Conservation (phyloP, 1,140 invertebrate species). For the Hylyphantes graminicola region DNA sequence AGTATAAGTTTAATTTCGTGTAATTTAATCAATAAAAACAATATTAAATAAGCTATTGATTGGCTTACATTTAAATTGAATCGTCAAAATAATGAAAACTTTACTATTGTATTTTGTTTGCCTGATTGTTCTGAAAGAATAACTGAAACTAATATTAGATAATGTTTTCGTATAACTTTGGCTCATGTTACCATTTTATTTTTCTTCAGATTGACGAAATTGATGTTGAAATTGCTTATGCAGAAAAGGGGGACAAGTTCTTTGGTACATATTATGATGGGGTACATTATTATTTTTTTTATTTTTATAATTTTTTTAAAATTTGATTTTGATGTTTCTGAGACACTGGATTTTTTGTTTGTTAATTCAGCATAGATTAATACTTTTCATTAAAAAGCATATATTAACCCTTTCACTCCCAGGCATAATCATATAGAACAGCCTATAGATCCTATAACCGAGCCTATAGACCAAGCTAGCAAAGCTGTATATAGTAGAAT, state of each 20-base stretch:
- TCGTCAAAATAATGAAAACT: neutral
- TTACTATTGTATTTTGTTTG: neutral
- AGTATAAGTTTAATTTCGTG: too few relatives aligned
- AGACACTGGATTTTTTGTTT: neutral
- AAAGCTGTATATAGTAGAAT: too few relatives aligned
- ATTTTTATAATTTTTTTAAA: neutral
- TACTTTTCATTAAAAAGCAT: too few relatives aligned
- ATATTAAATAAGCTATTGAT: neutral
- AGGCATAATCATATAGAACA: too few relatives aligned
- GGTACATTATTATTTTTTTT: conserved; percentile 16
- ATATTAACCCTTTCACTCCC: too few relatives aligned
- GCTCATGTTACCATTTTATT: neutral
- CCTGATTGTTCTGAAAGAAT: neutral
- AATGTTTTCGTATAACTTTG: neutral
- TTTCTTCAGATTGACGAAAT: conserved; percentile 31
- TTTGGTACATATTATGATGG: conserved; percentile 23
- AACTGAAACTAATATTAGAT: neutral
- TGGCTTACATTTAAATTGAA: neutral
- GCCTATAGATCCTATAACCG: too few relatives aligned
- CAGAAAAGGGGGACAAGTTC: conserved; percentile 22
- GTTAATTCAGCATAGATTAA: neutral
- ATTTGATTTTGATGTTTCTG: neutral
- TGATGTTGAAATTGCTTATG: conserved; percentile 3
- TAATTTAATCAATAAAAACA: too few relatives aligned
- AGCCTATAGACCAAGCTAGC: too few relatives aligned